These are phyloP conservation scores for Periophthalmus magnuspinnatus DNA, from an alignment of 2,797 vertebrate species.

Conservation along the genomic window DNA sequence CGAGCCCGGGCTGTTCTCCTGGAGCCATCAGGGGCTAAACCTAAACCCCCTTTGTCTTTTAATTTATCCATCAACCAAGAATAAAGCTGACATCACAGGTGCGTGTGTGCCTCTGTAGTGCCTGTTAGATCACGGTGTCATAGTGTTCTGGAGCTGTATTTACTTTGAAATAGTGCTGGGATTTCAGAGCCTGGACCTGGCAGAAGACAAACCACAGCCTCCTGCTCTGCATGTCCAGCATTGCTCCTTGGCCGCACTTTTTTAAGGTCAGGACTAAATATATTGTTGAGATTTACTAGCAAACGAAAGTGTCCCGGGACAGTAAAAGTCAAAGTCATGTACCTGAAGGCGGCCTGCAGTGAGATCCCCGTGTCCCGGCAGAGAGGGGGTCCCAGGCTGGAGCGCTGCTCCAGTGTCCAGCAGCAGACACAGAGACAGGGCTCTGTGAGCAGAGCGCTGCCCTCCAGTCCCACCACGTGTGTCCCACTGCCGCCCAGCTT, in stretches of 20 bases:
- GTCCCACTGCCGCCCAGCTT: slow-evolving; percentile 30
- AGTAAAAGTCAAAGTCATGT: slow-evolving; percentile 54
- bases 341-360: slow-evolving; percentile 69
- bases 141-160: slow-evolving; percentile 21
- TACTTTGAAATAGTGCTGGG: slow-evolving; percentile 33
- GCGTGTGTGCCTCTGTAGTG: slow-evolving; percentile 19
- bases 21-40: slow-evolving; percentile 42
- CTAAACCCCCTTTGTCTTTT: slow-evolving; percentile 58
- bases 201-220: slow-evolving; percentile 36
- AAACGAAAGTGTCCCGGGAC: slow-evolving; percentile 40
- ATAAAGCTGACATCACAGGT: slow-evolving; percentile 66
- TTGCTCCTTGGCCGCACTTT: slow-evolving; percentile 46
- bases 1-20: slow-evolving; percentile 27
- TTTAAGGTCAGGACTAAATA: slow-evolving; percentile 41
- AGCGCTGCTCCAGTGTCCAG: slow-evolving; percentile 51
- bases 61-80: slow-evolving; percentile 65
- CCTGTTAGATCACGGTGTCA: slow-evolving; percentile 25
- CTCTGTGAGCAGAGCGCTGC: slow-evolving; percentile 36
- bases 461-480: slow-evolving; percentile 49
- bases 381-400: slow-evolving; percentile 62
- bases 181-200: slow-evolving; percentile 31
- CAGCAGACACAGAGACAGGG: slow-evolving; percentile 59
- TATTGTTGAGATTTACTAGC: slow-evolving; percentile 49
- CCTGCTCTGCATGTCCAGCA: slow-evolving; percentile 36
- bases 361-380: slow-evolving; percentile 58